Evolutionary conservation across 2,888 invertebrate genomes (phyloP).

Genomic region (Drosophila differens): DNA sequence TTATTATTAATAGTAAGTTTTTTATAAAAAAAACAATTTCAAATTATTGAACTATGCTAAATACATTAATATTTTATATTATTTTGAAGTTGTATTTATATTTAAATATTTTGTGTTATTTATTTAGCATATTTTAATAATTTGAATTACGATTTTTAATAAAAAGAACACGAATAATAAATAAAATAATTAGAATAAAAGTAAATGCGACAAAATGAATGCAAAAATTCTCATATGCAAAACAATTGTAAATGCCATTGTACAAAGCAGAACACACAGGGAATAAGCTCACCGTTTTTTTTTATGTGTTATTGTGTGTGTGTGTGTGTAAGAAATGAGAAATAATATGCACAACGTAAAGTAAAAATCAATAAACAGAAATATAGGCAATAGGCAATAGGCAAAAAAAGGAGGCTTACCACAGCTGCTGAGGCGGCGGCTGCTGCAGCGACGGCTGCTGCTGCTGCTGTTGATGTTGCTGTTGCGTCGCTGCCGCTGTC

Average conservation of each 20-base stretch:
- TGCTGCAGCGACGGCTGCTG: conserved; percentile 11
- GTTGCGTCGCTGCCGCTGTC: conserved; percentile 35
- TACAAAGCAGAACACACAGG: not conserved
- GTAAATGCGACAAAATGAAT: not conserved
- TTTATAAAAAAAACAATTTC: not conserved
- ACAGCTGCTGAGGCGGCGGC: conserved; percentile 70
- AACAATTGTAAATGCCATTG: not conserved
- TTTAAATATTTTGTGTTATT: not conserved
- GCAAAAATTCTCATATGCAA: not conserved
- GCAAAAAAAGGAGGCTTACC: conserved; percentile 72
- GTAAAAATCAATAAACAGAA: conserved; percentile 40
- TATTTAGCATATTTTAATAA: not conserved
- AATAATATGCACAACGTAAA: conserved; percentile 42
- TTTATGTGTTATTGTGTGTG: conserved; percentile 20
- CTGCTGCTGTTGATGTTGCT: conserved; percentile 30
- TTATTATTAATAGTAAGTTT: not conserved
- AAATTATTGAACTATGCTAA: not conserved
- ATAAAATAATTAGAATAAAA: not conserved
- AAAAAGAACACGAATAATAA: not conserved
- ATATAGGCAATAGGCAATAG: conserved; percentile 35
- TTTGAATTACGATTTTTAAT: not conserved
- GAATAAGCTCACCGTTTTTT: not conserved
- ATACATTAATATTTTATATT: not conserved
- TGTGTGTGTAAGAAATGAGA: conserved; percentile 28
- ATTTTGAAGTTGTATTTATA: not conserved